phyloP scores from a whole-genome alignment of 2,888 invertebrate genomes.

The Chouioia cunea region DNA sequence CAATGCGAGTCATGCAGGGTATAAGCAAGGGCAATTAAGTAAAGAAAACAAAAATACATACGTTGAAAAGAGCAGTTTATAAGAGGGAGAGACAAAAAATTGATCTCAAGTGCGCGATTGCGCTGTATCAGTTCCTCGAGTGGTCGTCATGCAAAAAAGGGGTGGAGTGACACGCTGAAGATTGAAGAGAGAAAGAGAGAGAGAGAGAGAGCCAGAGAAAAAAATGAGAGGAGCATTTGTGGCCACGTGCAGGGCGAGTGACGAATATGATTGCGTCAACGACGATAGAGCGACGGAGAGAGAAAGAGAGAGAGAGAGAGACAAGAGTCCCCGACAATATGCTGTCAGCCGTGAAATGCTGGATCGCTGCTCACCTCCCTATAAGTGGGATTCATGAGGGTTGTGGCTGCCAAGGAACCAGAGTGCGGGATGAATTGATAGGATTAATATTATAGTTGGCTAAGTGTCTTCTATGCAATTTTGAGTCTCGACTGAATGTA shows the following conservation, averaged over 20 bases:
- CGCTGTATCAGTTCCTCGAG: conserved; percentile 43
- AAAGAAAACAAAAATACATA: conserved; percentile 22
- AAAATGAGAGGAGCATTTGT: not conserved
- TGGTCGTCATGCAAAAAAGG: conserved; percentile 18
- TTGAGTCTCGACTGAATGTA: too few relatives aligned
- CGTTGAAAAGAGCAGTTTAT: conserved; percentile 44
- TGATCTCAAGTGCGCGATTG: conserved; percentile 34
- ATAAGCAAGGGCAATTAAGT: conserved; percentile 8
- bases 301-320: conserved; percentile 23
- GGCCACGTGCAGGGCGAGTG: conserved; percentile 46
- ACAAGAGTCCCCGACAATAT: conserved; percentile 50
- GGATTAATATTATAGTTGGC: too few relatives aligned
- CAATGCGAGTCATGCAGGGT: too few relatives aligned
- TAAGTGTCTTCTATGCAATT: too few relatives aligned
- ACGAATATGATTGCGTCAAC: conserved; percentile 50
- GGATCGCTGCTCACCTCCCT: conserved; percentile 58
- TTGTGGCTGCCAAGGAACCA: conserved; percentile 48
- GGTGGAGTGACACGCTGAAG: not conserved
- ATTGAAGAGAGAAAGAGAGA: not conserved
- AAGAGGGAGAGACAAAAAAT: conserved; percentile 40
- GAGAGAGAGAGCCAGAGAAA: too few relatives aligned
- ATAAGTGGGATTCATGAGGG: conserved; percentile 50
- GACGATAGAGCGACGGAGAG: conserved; percentile 1
- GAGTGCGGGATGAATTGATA: not conserved
- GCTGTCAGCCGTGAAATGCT: conserved; percentile 61